phyloP scores from a whole-genome alignment of 1,140 invertebrate genomes.

The Magallana angulata region DNA sequence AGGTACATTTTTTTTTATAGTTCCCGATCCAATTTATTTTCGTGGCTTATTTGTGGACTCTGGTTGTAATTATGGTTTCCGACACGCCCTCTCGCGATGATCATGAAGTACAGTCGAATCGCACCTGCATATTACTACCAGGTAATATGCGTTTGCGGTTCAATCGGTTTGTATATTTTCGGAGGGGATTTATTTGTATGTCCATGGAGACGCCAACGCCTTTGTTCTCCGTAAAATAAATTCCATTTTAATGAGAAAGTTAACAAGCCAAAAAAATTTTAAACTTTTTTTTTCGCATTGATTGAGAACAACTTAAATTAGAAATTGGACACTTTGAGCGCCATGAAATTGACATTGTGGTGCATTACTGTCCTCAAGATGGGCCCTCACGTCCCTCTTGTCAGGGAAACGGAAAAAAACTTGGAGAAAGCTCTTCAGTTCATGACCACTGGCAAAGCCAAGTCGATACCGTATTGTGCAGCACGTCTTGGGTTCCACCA shows the following conservation, averaged over 20 bases:
- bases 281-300: neutral
- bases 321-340: neutral
- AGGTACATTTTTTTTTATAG: conserved; percentile 16
- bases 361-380: conserved; percentile 1
- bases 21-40: conserved; percentile 22
- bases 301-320: neutral
- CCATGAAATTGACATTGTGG: neutral
- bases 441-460: conserved; percentile 1
- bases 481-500: neutral
- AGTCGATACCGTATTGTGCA: conserved; percentile 7
- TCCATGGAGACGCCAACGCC: neutral
- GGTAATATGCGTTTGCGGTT: neutral
- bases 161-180: neutral
- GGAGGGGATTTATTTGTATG: conserved; percentile 1
- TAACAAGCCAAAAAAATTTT: conserved; percentile 2
- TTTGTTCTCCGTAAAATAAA: conserved; percentile 10
- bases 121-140: conserved; percentile 18
- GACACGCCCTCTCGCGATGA: conserved; percentile 7
- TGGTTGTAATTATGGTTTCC: conserved; percentile 13
- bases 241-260: conserved; percentile 28
- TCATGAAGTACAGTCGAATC: neutral
- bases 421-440: conserved; percentile 10
- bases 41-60: conserved; percentile 25
- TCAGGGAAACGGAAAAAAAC: conserved; percentile 2
- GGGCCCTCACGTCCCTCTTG: neutral